Evolutionary conservation across 1,140 invertebrate genomes (phyloP).

Genomic region (Scaptomyza hsui): DNA sequence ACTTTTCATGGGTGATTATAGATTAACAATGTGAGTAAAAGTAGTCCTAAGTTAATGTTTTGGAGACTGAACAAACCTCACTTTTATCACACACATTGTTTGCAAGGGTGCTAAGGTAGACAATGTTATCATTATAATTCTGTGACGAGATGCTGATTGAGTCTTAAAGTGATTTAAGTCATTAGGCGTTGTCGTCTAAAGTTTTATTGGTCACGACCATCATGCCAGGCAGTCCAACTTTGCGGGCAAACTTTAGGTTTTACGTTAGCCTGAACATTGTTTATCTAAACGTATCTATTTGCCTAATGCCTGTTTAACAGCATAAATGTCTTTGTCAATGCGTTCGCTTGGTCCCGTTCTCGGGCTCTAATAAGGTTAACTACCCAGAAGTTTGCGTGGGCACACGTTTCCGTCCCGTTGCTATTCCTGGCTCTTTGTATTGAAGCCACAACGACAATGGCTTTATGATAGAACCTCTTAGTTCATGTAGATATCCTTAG

Average conservation of each 20-base stretch:
- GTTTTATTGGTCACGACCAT: conserved; percentile 44
- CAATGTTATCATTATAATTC: conserved; percentile 40
- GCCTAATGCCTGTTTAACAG: conserved; percentile 48
- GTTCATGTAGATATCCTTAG: background rate
- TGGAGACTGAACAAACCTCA: conserved; percentile 7
- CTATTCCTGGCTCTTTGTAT: background rate
- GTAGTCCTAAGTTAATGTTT: background rate
- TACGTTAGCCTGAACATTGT: conserved; percentile 23
- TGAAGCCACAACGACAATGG: conserved; percentile 4
- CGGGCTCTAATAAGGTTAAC: background rate
- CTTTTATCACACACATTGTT: background rate
- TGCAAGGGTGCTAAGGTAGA: background rate
- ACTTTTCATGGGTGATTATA: too few relatives aligned
- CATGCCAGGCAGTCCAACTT: conserved; percentile 14
- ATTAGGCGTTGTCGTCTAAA: conserved; percentile 56
- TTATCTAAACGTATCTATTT: conserved; percentile 49
- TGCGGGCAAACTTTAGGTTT: conserved; percentile 35
- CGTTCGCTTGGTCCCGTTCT: background rate
- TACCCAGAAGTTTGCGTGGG: conserved; percentile 10
- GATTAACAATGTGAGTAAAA: too few relatives aligned
- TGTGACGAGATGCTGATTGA: conserved; percentile 49
- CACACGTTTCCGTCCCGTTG: background rate
- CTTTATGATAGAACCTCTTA: conserved; percentile 13
- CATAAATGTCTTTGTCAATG: conserved; percentile 16
- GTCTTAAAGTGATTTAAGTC: conserved; percentile 67